Evolutionary conservation across 2,797 vertebrate genomes (phyloP).

Genomic region (Notolabrus celidotus): DNA sequence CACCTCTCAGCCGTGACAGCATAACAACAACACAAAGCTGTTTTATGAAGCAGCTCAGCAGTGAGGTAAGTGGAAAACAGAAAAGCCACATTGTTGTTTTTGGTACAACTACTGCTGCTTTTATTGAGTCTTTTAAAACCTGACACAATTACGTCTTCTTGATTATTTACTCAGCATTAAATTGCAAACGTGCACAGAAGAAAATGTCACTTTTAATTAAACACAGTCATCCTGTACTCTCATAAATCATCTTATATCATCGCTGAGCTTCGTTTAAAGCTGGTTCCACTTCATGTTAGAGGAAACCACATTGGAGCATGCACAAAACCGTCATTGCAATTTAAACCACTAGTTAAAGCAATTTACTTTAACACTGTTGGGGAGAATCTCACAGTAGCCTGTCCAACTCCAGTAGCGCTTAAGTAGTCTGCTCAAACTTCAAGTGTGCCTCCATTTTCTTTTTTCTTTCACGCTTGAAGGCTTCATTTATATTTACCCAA

Average conservation of each 20-base stretch:
- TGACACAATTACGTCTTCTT: slow-evolving; percentile 22
- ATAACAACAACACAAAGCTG: slow-evolving; percentile 74
- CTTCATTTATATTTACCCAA: slow-evolving; percentile 79
- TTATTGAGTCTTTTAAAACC: slow-evolving; percentile 57
- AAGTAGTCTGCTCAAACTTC: slow-evolving; percentile 48
- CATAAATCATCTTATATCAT: not conserved
- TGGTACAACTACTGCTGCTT: slow-evolving; percentile 46
- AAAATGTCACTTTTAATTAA: slow-evolving; percentile 37
- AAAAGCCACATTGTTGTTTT: slow-evolving; percentile 62
- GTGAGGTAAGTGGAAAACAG: slow-evolving; percentile 83
- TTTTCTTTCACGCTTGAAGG: slow-evolving; percentile 57
- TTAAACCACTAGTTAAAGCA: slow-evolving; percentile 42
- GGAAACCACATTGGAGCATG: slow-evolving; percentile 39
- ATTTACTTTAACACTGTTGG: slow-evolving; percentile 39
- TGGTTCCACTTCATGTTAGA: slow-evolving; percentile 26
- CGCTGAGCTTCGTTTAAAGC: not conserved
- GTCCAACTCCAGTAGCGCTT: slow-evolving; percentile 38
- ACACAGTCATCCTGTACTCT: not conserved
- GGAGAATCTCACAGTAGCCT: slow-evolving; percentile 30
- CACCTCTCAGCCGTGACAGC: slow-evolving; percentile 64
- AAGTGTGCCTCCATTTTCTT: slow-evolving; percentile 49
- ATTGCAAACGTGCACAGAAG: slow-evolving; percentile 11
- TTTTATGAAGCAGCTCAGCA: slow-evolving; percentile 64
- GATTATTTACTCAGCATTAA: slow-evolving; percentile 46
- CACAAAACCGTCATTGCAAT: slow-evolving; percentile 11